phyloP scores from a whole-genome alignment of 2,113 vertebrate genomes.

The Nyctereutes procyonoides region DNA sequence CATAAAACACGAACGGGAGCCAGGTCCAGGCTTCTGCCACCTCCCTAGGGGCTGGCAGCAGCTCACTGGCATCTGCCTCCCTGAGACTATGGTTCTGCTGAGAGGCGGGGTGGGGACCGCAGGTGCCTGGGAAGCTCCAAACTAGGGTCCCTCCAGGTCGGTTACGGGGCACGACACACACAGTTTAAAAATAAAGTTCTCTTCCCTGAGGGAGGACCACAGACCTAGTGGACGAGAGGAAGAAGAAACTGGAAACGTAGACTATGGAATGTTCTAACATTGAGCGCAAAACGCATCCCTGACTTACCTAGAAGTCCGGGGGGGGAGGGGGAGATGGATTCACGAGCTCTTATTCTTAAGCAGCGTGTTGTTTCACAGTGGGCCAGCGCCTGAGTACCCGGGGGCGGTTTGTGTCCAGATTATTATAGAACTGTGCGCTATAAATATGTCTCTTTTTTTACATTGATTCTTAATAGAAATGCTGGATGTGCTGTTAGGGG shows the following conservation, averaged over 20 bases:
- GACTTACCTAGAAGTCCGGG: background rate
- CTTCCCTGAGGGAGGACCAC: background rate
- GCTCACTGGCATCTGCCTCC: background rate
- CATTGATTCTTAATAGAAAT: conserved; percentile 2
- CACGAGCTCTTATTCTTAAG: background rate
- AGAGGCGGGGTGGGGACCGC: background rate
- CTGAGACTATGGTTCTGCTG: background rate
- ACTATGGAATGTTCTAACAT: background rate
- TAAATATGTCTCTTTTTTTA: background rate
- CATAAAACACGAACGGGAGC: background rate
- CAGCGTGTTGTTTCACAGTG: background rate
- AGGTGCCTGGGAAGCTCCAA: background rate
- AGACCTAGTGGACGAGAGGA: background rate
- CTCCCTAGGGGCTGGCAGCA: background rate
- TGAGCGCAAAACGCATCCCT: background rate
- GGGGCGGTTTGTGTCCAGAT: background rate
- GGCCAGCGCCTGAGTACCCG: background rate
- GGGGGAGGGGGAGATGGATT: background rate
- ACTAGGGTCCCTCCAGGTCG: background rate
- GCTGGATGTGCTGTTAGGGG: background rate
- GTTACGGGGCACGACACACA: background rate
- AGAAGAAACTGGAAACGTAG: conserved; percentile 30
- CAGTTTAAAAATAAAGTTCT: background rate
- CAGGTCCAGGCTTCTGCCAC: background rate
- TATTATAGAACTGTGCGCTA: background rate